Evolutionary conservation across 2,113 vertebrate genomes (phyloP).

Genomic region (Fregata magnificens): DNA sequence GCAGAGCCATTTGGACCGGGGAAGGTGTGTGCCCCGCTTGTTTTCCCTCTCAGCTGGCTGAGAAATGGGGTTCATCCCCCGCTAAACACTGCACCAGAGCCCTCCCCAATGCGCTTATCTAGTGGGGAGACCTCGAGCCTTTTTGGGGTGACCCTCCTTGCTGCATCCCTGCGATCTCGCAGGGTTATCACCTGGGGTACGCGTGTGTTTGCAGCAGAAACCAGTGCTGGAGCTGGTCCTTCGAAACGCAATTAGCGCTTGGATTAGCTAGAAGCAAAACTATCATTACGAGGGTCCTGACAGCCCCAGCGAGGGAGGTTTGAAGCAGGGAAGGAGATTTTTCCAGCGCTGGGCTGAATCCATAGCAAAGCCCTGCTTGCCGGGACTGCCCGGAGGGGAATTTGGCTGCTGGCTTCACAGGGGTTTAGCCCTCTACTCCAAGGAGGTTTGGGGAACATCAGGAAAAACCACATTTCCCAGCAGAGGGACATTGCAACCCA

Average conservation of each 20-base stretch:
- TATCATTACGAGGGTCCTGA: background rate
- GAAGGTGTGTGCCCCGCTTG: rapidly evolving
- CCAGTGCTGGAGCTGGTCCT: background rate
- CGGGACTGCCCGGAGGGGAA: background rate
- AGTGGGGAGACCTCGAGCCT: background rate
- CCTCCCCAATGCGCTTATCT: rapidly evolving
- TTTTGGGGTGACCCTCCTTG: background rate
- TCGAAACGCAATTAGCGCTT: background rate
- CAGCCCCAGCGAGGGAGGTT: background rate
- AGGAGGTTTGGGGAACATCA: background rate
- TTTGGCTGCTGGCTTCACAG: background rate
- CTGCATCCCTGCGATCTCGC: background rate
- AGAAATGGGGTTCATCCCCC: background rate
- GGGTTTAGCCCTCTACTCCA: rapidly evolving
- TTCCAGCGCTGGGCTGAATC: background rate
- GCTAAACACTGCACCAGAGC: background rate
- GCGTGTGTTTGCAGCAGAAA: background rate
- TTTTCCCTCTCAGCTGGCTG: background rate
- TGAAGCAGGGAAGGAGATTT: background rate
- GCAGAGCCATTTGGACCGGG: background rate
- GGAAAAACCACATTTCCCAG: background rate
- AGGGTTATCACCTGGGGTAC: background rate
- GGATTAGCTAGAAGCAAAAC: background rate
- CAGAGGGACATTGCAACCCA: rapidly evolving
- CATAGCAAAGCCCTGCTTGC: background rate